Base-by-base conservation (phyloP, 1,140 invertebrate species). In the Achatina immaculata region DNA sequence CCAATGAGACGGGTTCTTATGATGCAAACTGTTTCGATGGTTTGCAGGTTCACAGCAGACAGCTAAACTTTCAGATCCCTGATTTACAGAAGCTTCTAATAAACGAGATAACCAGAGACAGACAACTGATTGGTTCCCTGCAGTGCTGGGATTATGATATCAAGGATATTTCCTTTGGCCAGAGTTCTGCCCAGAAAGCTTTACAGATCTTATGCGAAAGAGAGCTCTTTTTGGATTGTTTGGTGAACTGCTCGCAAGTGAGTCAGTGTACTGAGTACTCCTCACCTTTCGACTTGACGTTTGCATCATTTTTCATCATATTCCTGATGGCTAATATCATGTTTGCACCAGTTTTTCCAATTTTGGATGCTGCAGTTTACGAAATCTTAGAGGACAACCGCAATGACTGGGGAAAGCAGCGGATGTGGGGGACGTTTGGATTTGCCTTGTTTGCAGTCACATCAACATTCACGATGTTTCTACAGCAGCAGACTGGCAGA, bases 401-500 rank as follows among this genome's bases (percentile, higher is more conserved):
- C 9, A 58, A 81, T 65, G 38, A 36, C 24, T 85, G 77, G 65
- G 82, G 84, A 28, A 31, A 77, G 40, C 82, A 83, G 80, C 69
- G 77, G 45, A 38, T 77, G 28, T 79, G 65, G 45, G 82, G 78
- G 31, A 83, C 80, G 24, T 21, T 80, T 68, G 84, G 84, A 28
- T 81, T 82, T 75, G 81, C 81, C 16, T 14, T 81, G 16, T 81
- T 75, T 82, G 87, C 89, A 24, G 45, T 90, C 31, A 58, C 84
- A 0, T n/a, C n/a, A n/a, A n/a, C n/a, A n/a, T n/a, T n/a, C n/a
- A 86, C 87, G 0, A 86, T 87, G 3, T 84, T 88, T 40, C 73
- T 88, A 9, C n/a, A n/a, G n/a, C n/a, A n/a, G n/a, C 89, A 89
- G 85, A 86, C 89, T 55, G n/a, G 80, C 31, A 31, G 84, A 16